These are phyloP conservation scores for Erebia epiphron DNA, from an alignment of 2,888 invertebrate species.

Conservation along the genomic window DNA sequence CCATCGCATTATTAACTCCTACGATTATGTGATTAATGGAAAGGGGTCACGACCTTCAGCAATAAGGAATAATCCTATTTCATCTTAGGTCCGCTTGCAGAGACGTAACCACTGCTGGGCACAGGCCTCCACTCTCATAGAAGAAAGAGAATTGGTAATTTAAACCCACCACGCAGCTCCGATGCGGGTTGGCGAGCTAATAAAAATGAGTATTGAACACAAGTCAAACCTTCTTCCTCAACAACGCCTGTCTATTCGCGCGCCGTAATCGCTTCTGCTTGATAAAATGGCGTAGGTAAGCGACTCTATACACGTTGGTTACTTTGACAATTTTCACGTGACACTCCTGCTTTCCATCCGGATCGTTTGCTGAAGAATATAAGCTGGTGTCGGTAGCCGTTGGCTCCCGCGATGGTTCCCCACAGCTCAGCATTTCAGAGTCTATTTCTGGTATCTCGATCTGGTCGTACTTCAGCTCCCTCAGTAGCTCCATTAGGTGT, in stretches of 20 bases:
- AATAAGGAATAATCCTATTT: too few species aligned
- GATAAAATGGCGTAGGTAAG: constrained; percentile 70
- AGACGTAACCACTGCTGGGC: too few species aligned
- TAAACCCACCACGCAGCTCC: too few species aligned
- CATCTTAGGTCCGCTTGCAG: too few species aligned
- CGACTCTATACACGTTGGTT: constrained; percentile 73
- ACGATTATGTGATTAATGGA: too few species aligned
- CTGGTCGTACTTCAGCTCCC: constrained; percentile 58
- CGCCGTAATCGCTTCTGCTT: constrained; percentile 67
- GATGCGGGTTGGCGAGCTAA: neutral
- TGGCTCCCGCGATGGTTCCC: constrained; percentile 49
- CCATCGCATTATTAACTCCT: too few species aligned
- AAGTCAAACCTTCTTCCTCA: constrained; percentile 65
- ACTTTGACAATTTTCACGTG: constrained; percentile 72
- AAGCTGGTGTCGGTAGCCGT: constrained; percentile 52
- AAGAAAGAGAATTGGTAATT: too few species aligned
- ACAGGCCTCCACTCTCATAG: too few species aligned
- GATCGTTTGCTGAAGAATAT: constrained; percentile 59
- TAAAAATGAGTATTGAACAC: neutral
- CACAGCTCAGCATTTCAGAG: constrained; percentile 50
- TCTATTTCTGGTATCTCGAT: constrained; percentile 46
- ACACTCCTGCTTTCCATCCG: constrained; percentile 59
- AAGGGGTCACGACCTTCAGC: too few species aligned
- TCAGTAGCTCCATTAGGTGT: constrained; percentile 60
- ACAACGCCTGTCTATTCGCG: constrained; percentile 61